Conservation (phyloP, 2,888 invertebrate genomes). For the Aplocera efformata region DNA sequence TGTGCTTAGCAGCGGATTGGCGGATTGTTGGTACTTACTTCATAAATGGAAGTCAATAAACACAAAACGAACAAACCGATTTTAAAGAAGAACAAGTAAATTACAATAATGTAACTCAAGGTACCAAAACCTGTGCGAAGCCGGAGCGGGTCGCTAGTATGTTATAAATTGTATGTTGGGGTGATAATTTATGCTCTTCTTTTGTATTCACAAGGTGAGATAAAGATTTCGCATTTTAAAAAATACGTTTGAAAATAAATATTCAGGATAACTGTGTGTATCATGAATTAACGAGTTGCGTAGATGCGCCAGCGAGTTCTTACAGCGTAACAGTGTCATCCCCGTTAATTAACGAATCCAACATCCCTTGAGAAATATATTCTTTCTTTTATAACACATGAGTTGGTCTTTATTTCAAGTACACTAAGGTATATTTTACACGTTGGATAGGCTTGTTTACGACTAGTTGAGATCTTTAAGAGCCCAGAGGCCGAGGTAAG, state of each 20-base stretch:
- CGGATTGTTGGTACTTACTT: too few species aligned
- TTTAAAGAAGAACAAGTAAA: too few species aligned
- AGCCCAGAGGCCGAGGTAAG: slow-evolving; percentile 20
- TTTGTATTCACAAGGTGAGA: too few species aligned
- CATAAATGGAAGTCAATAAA: too few species aligned
- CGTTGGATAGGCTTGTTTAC: slow-evolving; percentile 19
- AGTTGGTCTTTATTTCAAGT: slow-evolving; percentile 11
- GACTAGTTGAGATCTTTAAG: slow-evolving; percentile 24
- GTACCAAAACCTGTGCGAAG: too few species aligned
- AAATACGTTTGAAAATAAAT: neutral
- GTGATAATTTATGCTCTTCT: too few species aligned
- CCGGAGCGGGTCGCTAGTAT: too few species aligned
- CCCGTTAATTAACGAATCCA: slow-evolving; percentile 29
- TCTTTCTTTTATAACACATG: slow-evolving; percentile 18
- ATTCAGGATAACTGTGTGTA: slow-evolving; percentile 14
- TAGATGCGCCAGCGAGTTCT: slow-evolving; percentile 34
- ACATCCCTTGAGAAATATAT: slow-evolving; percentile 22
- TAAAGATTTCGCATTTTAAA: too few species aligned
- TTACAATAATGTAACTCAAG: too few species aligned
- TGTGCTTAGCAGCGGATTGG: too few species aligned
- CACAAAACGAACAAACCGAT: too few species aligned
- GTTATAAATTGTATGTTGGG: too few species aligned
- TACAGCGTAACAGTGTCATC: slow-evolving; percentile 35
- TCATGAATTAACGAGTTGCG: slow-evolving; percentile 36
- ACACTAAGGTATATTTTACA: slow-evolving; percentile 16